Base-by-base conservation (phyloP, 2,113 vertebrate genomes). In the Eulemur rufifrons region DNA sequence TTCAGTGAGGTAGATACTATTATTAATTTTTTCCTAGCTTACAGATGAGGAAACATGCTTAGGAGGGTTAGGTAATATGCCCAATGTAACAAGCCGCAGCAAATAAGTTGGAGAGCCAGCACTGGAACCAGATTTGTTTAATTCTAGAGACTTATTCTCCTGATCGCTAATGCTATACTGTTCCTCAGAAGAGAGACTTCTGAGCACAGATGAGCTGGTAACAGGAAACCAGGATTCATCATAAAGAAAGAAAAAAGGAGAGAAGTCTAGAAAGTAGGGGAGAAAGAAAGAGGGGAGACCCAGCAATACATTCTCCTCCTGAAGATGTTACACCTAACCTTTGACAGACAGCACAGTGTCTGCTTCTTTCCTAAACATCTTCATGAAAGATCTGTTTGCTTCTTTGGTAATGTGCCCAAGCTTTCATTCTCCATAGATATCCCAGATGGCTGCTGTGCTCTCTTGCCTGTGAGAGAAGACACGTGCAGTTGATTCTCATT, bases 1-100 rank as follows among this genome's bases (percentile, higher is more conserved):
- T 68, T 76, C 63, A 64, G 1, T 96, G 97, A 97, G 91, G 91
- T 97, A 69, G 94, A 96, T 59, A 91, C 97, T 98, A 97, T 97
- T 97, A 96, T 96, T 98, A 95, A 88, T 81, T 88, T 91, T 91
- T 95, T 77, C 85, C 94, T 92, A 94, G 96, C 63, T 95, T 89
- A 95, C 56, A 78, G 45, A 86, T 37, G 42, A 86, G 52, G 86
- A 93, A 94, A 83, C 94, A 89, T 91, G 85, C 95, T 91, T 88
- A 63, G 14, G 74, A 82, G 80, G 54, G 61, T 94, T 95, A 93
- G 89, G 84, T 95, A 95, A 96, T 78, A 42, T 0, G 54, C 66
- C 64, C 25, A 64, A 85, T 89, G 80, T 68, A 74, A 96, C 32
- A 54, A 95, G 77, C 47, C 92, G 81, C 34, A 8, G 80, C 8